phyloP scores from a whole-genome alignment of 2,888 invertebrate species.

The Chrysina gloriosa region DNA sequence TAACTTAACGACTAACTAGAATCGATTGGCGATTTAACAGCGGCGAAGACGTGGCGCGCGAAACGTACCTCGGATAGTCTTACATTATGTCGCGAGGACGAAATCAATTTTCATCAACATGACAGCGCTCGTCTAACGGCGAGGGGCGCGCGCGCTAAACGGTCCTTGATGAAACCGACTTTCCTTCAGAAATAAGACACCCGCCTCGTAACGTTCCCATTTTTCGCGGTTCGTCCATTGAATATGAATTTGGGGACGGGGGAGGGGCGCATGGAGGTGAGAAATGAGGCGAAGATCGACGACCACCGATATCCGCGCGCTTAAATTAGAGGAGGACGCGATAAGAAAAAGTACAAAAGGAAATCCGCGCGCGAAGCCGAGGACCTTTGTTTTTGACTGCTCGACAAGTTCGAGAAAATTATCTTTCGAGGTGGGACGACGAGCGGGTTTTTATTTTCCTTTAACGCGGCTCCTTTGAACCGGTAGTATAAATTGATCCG shows the following conservation, averaged over 20 bases:
- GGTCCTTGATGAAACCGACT: conserved; percentile 17
- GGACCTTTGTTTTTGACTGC: no score
- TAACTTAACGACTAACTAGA: no score
- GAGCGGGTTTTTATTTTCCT: no score
- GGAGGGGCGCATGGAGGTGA: background rate
- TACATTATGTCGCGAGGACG: conserved; percentile 12
- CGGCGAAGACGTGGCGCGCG: background rate
- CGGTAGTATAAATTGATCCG: no score
- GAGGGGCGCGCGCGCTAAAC: conserved; percentile 10
- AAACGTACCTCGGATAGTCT: conserved; percentile 1
- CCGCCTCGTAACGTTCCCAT: background rate
- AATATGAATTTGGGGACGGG: no score
- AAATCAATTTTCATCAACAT: conserved; percentile 27
- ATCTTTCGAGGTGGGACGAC: no score
- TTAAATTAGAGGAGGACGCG: no score
- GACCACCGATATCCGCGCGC: no score
- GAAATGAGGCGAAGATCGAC: background rate
- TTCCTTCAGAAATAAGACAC: conserved; percentile 25
- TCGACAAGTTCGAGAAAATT: no score
- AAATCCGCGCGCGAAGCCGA: no score
- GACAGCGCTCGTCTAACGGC: conserved; percentile 13
- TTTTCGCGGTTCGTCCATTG: conserved; percentile 19
- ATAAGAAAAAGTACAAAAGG: no score
- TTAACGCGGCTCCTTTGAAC: no score
- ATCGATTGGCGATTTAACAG: conserved; percentile 16